phyloP scores from a whole-genome alignment of 1,140 invertebrate species.

The Saccostrea glomerata region DNA sequence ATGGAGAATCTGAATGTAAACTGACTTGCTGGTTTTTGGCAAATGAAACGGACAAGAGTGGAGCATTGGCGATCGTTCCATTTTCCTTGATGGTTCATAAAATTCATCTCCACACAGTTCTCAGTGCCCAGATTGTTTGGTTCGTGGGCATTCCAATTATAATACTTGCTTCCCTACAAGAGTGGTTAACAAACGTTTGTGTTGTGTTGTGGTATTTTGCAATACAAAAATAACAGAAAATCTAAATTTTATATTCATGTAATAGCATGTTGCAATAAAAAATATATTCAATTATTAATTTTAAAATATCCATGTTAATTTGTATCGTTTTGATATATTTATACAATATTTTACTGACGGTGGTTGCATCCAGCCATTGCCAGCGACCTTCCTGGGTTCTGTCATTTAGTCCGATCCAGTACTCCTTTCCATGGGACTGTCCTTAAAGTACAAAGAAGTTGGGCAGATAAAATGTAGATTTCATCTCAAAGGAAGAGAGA shows the following conservation, averaged over 20 bases:
- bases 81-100: slow-evolving; percentile 6
- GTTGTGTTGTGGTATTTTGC: too few species aligned
- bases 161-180: not conserved
- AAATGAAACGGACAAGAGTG: slow-evolving; percentile 52
- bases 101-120: slow-evolving; percentile 58
- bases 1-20: not conserved
- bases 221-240: too few species aligned
- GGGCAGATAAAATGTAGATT: not conserved
- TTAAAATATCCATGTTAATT: too few species aligned
- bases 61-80: slow-evolving; percentile 58
- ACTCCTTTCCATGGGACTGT: slow-evolving; percentile 40
- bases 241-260: too few species aligned
- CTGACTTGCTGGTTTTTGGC: slow-evolving; percentile 60
- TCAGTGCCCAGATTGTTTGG: slow-evolving; percentile 52
- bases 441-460: slow-evolving; percentile 30
- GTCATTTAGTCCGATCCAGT: slow-evolving; percentile 56
- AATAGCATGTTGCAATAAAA: too few species aligned
- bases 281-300: too few species aligned
- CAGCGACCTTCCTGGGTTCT: slow-evolving; percentile 43
- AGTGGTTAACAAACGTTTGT: not conserved
- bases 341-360: not conserved
- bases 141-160: slow-evolving; percentile 53
- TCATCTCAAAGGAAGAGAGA: not conserved
- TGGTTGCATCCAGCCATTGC: slow-evolving; percentile 48
- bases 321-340: not conserved